Conservation (phyloP, 1,140 invertebrate genomes). For the Thaumetopoea pityocampa region DNA sequence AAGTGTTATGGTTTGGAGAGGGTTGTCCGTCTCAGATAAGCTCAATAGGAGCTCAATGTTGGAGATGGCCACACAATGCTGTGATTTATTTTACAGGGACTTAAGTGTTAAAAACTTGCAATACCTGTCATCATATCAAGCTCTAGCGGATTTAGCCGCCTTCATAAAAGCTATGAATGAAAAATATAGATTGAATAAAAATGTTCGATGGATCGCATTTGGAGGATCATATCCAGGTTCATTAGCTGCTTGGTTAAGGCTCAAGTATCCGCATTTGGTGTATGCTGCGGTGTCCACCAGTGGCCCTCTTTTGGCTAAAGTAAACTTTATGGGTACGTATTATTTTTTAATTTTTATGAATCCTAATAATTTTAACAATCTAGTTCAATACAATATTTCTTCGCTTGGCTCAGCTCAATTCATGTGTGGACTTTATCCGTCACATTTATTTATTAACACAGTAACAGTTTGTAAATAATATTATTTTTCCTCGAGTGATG, state of each 20-base stretch:
- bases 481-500: too few relatives aligned
- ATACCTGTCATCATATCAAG: slow-evolving; percentile 91
- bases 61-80: too few relatives aligned
- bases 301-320: slow-evolving; percentile 88
- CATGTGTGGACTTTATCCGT: too few relatives aligned
- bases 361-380: too few relatives aligned
- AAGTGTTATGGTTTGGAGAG: too few relatives aligned
- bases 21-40: too few relatives aligned
- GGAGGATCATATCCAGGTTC: slow-evolving; percentile 96
- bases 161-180: slow-evolving; percentile 85
- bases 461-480: too few relatives aligned
- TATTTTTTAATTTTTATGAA: background rate
- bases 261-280: slow-evolving; percentile 94
- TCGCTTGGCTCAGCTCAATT: too few relatives aligned
- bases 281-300: slow-evolving; percentile 91
- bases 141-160: slow-evolving; percentile 89
- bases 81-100: slow-evolving; percentile 81
- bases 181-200: slow-evolving; percentile 77
- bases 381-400: too few relatives aligned
- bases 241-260: slow-evolving; percentile 91
- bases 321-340: slow-evolving; percentile 86
- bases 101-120: slow-evolving; percentile 85
- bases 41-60: too few relatives aligned
- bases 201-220: slow-evolving; percentile 93
- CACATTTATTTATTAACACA: too few relatives aligned